Evolutionary conservation across 1,140 invertebrate genomes (phyloP).

Genomic region (Penaeus vannamei): DNA sequence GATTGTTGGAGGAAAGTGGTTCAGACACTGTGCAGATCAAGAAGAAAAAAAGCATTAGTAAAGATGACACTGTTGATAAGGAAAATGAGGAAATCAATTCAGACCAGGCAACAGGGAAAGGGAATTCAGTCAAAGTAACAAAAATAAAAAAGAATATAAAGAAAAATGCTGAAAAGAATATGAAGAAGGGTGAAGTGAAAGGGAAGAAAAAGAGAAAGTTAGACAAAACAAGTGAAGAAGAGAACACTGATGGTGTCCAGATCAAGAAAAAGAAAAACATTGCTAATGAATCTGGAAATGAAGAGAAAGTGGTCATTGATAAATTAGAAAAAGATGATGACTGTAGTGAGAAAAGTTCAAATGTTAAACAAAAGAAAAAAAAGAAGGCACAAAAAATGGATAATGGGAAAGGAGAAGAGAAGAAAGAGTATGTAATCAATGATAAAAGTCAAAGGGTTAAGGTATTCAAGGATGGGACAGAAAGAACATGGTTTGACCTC

Average conservation of each 20-base stretch:
- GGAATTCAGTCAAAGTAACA: not conserved
- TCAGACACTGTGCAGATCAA: not conserved
- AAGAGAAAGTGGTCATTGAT: no score
- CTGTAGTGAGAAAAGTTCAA: no score
- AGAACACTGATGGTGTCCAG: no score
- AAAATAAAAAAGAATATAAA: not conserved
- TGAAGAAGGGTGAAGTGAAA: constrained; percentile 24
- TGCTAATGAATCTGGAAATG: no score
- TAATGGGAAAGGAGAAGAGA: not conserved
- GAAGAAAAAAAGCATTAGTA: not conserved
- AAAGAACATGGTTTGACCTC: constrained; percentile 56
- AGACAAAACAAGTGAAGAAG: no score
- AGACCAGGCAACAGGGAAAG: not conserved
- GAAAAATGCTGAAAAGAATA: not conserved
- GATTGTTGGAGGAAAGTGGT: not conserved
- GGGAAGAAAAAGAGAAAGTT: no score
- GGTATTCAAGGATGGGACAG: constrained; percentile 41
- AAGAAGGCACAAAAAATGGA: no score
- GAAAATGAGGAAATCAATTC: not conserved
- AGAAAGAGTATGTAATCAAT: constrained; percentile 23
- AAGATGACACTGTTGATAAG: not conserved
- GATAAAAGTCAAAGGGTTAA: not conserved
- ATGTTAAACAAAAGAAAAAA: no score
- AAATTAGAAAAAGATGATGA: no score
- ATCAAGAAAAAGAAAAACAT: no score